Base-by-base conservation (phyloP, 2,888 invertebrate species). In the Plagiodera versicolora region DNA sequence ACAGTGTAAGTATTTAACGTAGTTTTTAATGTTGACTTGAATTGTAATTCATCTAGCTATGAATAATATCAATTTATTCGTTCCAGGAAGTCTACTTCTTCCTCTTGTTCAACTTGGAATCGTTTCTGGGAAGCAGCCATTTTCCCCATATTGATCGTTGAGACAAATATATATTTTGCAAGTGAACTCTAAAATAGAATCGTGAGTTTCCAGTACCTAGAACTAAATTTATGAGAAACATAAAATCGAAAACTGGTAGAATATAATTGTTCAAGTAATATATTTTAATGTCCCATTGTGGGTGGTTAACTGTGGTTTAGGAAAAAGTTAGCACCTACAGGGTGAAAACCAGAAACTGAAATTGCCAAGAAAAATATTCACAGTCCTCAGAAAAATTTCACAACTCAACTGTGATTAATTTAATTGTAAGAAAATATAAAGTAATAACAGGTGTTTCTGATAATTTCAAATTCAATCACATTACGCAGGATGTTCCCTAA, bases 181-280 rank as follows among this genome's bases (percentile, higher is more conserved):
- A 39, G 39, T 39, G 39, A 14, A 39, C 39, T 39, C 39, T 39
- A 39, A 24, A 39, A 39, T 39, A 39, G 39, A 39, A 39, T 39
- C 3, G 14, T 39, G 39, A 39, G 14, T 11, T 14, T 39, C 2
- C 1, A 39, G 39, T 39, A 39, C 39, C 39, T 14, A 39, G 39
- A 39, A 39, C 39, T 39, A 14, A 39, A 39, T 39, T 39, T 39
- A 39, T 14, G 39, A n/a, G 39, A 39, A 14, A 39, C 39, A 39
- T 39, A 39, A 39, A 39, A 39, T 39, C n/a, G 39, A 39, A 39
- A 39, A 39, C 39, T 39, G 39, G 14, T n/a, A 39, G 39, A 39
- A 39, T 10, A 39, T 39, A 39, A 39, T n/a, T 39, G 14, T 39
- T 39, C 3, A 14, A 39, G 39, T 14, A 39, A 10, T 39, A 11